These are phyloP conservation scores for Phymorhynchus buccinoides DNA, from an alignment of 1,140 invertebrate genomes.

Conservation along the genomic window DNA sequence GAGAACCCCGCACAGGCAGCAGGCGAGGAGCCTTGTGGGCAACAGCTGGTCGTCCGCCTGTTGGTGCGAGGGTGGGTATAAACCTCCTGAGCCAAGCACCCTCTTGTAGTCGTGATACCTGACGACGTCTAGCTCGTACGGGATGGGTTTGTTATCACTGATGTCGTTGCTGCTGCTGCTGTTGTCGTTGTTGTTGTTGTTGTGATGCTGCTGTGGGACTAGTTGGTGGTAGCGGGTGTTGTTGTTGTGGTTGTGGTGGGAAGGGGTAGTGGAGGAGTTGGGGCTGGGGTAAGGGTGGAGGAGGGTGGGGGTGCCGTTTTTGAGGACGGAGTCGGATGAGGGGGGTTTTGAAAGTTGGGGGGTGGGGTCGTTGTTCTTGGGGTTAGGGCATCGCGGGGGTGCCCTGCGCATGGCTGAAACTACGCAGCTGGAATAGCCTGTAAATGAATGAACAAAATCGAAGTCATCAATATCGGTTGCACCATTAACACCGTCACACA, in stretches of 20 bases:
- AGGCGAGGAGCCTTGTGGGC: neutral
- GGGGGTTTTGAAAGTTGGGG: neutral
- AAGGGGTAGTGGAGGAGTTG: neutral
- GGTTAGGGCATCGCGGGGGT: neutral
- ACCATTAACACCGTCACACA: neutral
- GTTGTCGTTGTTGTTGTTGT: neutral
- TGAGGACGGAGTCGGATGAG: neutral
- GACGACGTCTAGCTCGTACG: neutral
- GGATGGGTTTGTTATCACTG: neutral
- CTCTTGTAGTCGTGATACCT: neutral
- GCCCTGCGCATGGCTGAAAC: slow-evolving; percentile 5
- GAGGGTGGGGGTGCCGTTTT: neutral
- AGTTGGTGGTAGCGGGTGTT: neutral
- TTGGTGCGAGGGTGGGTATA: neutral
- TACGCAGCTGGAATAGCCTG: slow-evolving; percentile 32
- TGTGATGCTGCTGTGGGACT: neutral
- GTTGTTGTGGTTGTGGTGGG: neutral
- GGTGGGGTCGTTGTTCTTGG: neutral
- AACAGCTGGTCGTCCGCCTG: slow-evolving; percentile 7
- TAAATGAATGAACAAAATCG: neutral
- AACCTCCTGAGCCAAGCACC: neutral
- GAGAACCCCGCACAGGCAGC: slow-evolving; percentile 17
- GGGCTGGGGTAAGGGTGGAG: neutral
- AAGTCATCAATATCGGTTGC: neutral
- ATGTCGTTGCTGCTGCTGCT: neutral